phyloP scores from a whole-genome alignment of 2,113 vertebrate genomes.

The Propithecus coquereli region DNA sequence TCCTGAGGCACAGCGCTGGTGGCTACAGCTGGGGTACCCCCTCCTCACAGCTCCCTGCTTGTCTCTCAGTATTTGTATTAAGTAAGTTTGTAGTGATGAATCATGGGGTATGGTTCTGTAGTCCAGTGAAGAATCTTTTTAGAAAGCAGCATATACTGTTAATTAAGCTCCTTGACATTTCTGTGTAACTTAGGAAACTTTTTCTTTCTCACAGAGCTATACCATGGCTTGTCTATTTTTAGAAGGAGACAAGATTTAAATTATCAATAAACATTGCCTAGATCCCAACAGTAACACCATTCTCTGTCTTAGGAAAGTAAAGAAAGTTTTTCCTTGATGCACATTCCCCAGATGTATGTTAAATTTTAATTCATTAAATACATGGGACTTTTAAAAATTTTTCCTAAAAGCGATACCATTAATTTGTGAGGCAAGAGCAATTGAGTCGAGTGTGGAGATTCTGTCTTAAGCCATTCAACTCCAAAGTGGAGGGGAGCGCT shows the following conservation, averaged over 20 bases:
- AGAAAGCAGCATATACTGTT: not conserved
- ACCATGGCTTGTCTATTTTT: not conserved
- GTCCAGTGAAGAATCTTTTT: not conserved
- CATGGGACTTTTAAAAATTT: not conserved
- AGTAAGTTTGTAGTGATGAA: not conserved
- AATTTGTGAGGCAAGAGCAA: not conserved
- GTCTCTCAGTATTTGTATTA: not conserved
- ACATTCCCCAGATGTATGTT: not conserved
- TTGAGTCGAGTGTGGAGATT: not conserved
- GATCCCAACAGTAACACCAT: not conserved
- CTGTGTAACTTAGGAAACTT: not conserved
- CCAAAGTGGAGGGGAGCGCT: not conserved
- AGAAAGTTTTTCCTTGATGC: not conserved
- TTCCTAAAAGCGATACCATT: not conserved
- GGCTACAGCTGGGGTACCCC: not conserved
- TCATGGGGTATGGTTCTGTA: not conserved
- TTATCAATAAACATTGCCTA: not conserved
- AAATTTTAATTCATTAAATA: not conserved
- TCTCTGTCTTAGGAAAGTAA: not conserved
- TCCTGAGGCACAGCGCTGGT: not conserved
- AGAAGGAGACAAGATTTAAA: not conserved
- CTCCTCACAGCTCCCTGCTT: not conserved
- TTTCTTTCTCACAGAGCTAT: not conserved
- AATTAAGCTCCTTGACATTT: not conserved
- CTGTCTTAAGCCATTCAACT: fast-evolving